These are phyloP conservation scores for Hypomecis punctinalis DNA, from an alignment of 2,888 invertebrate genomes.

Conservation along the genomic window DNA sequence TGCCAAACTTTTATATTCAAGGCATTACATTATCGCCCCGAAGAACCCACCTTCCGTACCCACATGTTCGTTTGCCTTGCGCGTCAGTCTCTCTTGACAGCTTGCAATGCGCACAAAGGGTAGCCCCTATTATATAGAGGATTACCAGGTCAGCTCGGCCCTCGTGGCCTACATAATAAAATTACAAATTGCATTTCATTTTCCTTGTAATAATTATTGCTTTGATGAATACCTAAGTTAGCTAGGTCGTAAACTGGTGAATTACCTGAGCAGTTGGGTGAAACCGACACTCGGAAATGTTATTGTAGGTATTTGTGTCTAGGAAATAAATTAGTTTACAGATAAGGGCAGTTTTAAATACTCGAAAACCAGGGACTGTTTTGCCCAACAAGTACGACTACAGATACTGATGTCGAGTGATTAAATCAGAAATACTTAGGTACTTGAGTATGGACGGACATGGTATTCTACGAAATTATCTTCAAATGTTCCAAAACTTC, in stretches of 20 bases:
- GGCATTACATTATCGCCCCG: no score
- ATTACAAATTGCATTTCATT: slow-evolving; percentile 49
- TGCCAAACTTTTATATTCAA: no score
- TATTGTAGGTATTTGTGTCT: not conserved
- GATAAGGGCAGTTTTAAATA: no score
- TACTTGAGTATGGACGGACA: no score
- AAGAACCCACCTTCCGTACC: not conserved
- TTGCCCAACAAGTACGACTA: no score
- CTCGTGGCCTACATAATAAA: slow-evolving; percentile 63
- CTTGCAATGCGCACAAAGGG: slow-evolving; percentile 34
- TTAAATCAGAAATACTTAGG: no score
- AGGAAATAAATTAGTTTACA: no score
- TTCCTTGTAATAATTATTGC: slow-evolving; percentile 40
- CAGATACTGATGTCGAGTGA: no score
- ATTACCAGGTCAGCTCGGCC: slow-evolving; percentile 56
- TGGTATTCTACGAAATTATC: no score
- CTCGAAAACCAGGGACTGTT: no score
- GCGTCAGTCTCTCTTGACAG: slow-evolving; percentile 27
- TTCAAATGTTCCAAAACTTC: no score
- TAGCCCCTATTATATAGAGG: slow-evolving; percentile 48
- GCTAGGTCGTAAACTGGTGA: slow-evolving; percentile 2
- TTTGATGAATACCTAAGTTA: slow-evolving; percentile 22
- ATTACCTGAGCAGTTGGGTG: not conserved
- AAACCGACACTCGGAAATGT: not conserved
- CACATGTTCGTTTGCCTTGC: slow-evolving; percentile 3